Percentiles rank a stretch among this genome's conserved stretches.
phyloP scores from a whole-genome alignment of 2,113 vertebrate genomes.

The Ceyx cyanopectus region DNA sequence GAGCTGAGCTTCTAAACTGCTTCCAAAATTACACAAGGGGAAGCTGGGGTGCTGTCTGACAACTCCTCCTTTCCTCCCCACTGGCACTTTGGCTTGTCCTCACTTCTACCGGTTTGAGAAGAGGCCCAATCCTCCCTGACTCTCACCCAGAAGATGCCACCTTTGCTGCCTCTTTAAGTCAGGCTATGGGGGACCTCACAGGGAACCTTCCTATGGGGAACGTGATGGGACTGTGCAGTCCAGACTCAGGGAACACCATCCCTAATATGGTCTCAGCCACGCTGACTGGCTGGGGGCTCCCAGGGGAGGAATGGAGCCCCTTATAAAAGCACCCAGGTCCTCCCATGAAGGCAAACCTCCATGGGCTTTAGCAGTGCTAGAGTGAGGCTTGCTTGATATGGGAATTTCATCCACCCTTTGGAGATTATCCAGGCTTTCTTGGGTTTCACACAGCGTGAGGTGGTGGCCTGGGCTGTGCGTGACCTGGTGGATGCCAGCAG shows the following conservation, averaged over 20 bases:
- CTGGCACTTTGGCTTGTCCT: not conserved
- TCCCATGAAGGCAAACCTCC: conserved; percentile 24
- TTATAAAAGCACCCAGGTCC: conserved; percentile 54
- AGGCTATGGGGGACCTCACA: not conserved
- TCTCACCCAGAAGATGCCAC: not conserved
- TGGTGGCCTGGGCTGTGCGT: not conserved
- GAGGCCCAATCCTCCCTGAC: not conserved
- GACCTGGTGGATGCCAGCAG: not conserved
- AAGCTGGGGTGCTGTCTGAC: not conserved
- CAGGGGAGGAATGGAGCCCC: not conserved
- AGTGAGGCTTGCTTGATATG: conserved; percentile 35
- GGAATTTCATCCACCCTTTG: conserved; percentile 29
- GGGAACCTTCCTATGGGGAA: not conserved
- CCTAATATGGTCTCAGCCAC: conserved; percentile 34
- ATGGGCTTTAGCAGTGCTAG: not conserved
- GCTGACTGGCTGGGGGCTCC: conserved; percentile 42
- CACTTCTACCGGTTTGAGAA: not conserved
- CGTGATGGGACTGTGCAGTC: not conserved
- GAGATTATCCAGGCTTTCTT: conserved; percentile 61
- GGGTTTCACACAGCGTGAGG: conserved; percentile 2
- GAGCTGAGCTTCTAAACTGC: not conserved
- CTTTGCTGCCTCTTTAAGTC: not conserved
- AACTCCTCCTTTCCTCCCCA: not conserved
- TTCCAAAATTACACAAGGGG: not conserved
- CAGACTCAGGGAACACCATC: not conserved